A percentile compares a stretch with the other conserved stretches of the same genome.
Evolutionary conservation across 2,113 vertebrate species (phyloP).

Genomic region (Bos javanicus): DNA sequence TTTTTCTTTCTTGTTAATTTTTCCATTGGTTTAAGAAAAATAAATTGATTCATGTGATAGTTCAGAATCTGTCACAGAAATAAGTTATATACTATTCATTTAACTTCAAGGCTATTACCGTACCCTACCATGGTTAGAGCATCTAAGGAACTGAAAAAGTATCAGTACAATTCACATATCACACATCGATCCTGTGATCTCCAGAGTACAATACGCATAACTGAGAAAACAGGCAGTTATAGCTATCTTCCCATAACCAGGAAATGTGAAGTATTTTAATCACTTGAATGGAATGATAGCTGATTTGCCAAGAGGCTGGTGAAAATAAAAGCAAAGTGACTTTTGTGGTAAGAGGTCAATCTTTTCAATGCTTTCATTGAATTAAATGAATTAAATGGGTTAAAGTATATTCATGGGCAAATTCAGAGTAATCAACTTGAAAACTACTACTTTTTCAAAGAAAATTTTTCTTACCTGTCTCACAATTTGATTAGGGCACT

Average conservation of each 20-base stretch:
- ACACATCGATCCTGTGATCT: not conserved
- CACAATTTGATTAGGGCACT: conserved; percentile 99
- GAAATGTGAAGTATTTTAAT: not conserved
- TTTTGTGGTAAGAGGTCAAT: not conserved
- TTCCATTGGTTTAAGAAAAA: not conserved
- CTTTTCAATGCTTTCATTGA: conserved; percentile 8
- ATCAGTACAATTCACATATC: not conserved
- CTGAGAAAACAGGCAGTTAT: not conserved
- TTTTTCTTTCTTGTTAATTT: not conserved
- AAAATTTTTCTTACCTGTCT: conserved; percentile 88
- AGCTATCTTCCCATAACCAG: not conserved
- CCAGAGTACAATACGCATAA: not conserved
- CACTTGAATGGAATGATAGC: not conserved
- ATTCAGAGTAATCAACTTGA: conserved; percentile 9
- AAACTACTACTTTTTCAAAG: conserved; percentile 16
- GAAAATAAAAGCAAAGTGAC: conserved; percentile 15
- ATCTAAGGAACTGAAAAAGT: not conserved
- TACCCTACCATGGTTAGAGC: not conserved
- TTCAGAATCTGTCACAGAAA: not conserved
- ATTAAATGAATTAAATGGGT: not conserved
- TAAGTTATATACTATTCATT: not conserved
- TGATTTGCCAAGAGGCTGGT: not conserved
- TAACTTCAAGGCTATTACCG: not conserved
- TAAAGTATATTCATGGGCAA: not conserved
- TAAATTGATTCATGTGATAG: not conserved